Conservation (phyloP, 2,113 vertebrate genomes). For the Macquaria australasica region DNA sequence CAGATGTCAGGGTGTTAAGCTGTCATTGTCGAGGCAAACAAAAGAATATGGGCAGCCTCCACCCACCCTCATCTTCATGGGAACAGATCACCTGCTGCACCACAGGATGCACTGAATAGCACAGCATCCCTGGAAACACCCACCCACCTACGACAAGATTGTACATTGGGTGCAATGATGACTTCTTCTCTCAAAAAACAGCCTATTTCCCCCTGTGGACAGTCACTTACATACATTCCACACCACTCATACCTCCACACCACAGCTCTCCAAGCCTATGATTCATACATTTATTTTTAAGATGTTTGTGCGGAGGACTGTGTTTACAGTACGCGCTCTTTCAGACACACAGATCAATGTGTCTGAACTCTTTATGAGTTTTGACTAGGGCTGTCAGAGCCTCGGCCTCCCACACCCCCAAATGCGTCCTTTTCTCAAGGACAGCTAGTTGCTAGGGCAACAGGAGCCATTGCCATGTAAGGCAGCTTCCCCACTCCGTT, state of each 20-base stretch:
- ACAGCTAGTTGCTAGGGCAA: constrained; percentile 79
- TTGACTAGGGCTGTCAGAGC: constrained; percentile 59
- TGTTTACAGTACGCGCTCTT: constrained; percentile 34
- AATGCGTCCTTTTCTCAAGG: constrained; percentile 73
- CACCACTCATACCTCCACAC: not conserved
- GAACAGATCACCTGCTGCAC: constrained; percentile 58
- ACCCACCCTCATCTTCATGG: constrained; percentile 31
- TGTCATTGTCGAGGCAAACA: constrained; percentile 61
- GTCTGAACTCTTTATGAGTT: constrained; percentile 66
- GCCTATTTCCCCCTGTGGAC: not conserved
- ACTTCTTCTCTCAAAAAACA: not conserved
- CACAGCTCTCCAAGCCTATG: constrained; percentile 4
- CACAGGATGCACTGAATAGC: constrained; percentile 34
- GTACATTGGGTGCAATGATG: not conserved
- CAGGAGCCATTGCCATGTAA: constrained; percentile 73
- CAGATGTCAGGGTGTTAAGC: constrained; percentile 62
- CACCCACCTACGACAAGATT: constrained; percentile 17
- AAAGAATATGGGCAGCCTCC: constrained; percentile 60
- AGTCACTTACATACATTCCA: constrained; percentile 14
- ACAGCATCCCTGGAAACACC: not conserved
- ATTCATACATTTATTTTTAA: constrained; percentile 49
- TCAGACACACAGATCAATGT: constrained; percentile 36
- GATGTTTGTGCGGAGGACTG: constrained; percentile 12
- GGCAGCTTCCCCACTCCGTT: constrained; percentile 70
- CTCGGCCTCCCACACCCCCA: constrained; percentile 56